Base-by-base conservation (phyloP, 2,113 vertebrate genomes). In the Apteryx mantelli region DNA sequence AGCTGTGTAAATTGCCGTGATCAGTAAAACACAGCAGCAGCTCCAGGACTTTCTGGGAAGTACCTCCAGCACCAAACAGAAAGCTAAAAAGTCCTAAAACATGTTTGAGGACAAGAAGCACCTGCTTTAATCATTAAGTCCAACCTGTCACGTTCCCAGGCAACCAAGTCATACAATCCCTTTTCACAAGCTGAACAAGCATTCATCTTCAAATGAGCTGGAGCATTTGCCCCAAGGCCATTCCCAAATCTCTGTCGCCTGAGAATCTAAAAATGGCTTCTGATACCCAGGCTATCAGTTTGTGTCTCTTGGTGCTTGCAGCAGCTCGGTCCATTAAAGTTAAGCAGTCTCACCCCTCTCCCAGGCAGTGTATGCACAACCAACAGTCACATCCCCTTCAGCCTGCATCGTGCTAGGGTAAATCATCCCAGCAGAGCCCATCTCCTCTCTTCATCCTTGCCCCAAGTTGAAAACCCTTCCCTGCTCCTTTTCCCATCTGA, bases 111-210 rank as follows among this genome's bases (percentile, higher is more conserved):
- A 96, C 96, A 88, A 94, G 93, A 96, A 96, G 96, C 55, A 86
- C 13, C 88, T 64, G 20, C 88, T 96, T 96, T 97, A 96, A 95
- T 96, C 96, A 96, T 73, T 92, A 96, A 97, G 96, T 88, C 93
- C 92, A 92, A 87, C 82, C 92, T 6, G 1, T 97, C 95, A 95
- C 80, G 83, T 90, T 96, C 76, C 60, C 79, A 55, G 66, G 96
- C 96, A 96, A 93, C 95, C 93, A 94, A 96, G 95, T 74, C 95
- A 15, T 52, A 86, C 96, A 96, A 96, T 97, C 96, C 86, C 90
- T 91, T 97, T 96, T 97, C 96, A 97, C 96, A 94, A 95, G 68
- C 96, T 96, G 95, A 93, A 95, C 85, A 52, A 96, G 95, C 92
- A 87, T 88, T 38, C 86, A 89, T 84, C 96, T 97, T 97, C 95